Conservation (phyloP, 2,797 vertebrate genomes). For the Arrhamphus sclerolepis region DNA sequence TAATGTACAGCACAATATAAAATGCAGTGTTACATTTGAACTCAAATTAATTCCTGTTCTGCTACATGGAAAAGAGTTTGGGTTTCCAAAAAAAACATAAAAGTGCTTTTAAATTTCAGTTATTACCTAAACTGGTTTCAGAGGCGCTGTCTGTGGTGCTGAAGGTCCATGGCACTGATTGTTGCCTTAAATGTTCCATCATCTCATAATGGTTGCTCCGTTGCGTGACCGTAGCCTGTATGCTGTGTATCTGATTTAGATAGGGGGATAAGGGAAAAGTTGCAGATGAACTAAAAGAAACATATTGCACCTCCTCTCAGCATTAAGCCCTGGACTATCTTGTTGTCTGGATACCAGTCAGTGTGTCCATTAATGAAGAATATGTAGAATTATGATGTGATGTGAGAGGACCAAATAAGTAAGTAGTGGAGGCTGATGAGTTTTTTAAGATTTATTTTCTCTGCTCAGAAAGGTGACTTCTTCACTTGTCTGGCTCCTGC, state of each 20-base stretch:
- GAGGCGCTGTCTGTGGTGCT: too few species aligned
- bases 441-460: constrained; percentile 21
- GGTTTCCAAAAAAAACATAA: too few species aligned
- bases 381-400: background rate
- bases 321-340: constrained; percentile 4
- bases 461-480: constrained; percentile 14
- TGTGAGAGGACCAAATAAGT: constrained; percentile 16
- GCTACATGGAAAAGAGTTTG: too few species aligned
- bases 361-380: constrained; percentile 18
- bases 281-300: constrained; percentile 3
- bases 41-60: too few species aligned
- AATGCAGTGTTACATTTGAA: too few species aligned
- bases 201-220: too few species aligned
- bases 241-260: background rate
- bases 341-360: constrained; percentile 18
- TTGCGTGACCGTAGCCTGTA: background rate
- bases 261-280: constrained; percentile 1
- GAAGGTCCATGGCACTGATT: too few species aligned
- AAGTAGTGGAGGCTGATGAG: constrained; percentile 5
- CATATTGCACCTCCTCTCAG: background rate
- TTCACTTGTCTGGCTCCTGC: constrained; percentile 26
- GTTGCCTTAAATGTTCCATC: too few species aligned
- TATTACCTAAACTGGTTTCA: too few species aligned
- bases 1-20: too few species aligned
- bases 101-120: too few species aligned